Evolutionary conservation across 2,113 vertebrate species (phyloP).

Genomic region (Sylvietta virens): DNA sequence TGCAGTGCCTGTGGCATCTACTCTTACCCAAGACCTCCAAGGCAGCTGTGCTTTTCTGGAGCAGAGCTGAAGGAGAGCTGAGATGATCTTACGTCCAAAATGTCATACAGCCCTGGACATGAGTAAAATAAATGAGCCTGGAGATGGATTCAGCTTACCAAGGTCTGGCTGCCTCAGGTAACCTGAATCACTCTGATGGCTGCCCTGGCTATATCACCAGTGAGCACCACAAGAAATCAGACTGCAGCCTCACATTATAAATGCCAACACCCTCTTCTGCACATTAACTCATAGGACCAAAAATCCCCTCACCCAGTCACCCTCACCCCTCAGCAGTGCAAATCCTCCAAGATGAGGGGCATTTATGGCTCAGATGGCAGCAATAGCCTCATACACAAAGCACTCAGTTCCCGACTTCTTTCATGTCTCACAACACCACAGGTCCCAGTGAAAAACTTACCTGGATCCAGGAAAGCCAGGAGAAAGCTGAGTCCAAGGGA

Average conservation of each 20-base stretch:
- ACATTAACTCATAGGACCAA: accelerated
- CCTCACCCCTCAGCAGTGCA: not conserved
- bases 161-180: not conserved
- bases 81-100: not conserved
- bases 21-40: not conserved
- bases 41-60: not conserved
- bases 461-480: slow-evolving; percentile 5
- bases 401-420: not conserved
- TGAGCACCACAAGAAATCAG: not conserved
- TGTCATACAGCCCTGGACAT: not conserved
- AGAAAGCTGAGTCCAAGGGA: not conserved
- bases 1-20: not conserved
- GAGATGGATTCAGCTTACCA: accelerated
- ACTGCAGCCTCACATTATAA: accelerated
- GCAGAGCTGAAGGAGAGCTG: not conserved
- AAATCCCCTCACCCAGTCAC: accelerated
- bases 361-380: not conserved
- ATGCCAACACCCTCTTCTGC: not conserved
- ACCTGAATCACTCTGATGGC: not conserved
- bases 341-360: accelerated
- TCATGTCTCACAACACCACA: accelerated
- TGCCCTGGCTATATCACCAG: not conserved
- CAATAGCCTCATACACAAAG: accelerated
- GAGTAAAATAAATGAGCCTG: not conserved
- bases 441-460: not conserved